Percentiles rank a stretch among this genome's conserved stretches.
These are phyloP conservation scores for Caenorhabditis sp. DNA, from an alignment of 2,888 invertebrate species.

Conservation along the genomic window DNA sequence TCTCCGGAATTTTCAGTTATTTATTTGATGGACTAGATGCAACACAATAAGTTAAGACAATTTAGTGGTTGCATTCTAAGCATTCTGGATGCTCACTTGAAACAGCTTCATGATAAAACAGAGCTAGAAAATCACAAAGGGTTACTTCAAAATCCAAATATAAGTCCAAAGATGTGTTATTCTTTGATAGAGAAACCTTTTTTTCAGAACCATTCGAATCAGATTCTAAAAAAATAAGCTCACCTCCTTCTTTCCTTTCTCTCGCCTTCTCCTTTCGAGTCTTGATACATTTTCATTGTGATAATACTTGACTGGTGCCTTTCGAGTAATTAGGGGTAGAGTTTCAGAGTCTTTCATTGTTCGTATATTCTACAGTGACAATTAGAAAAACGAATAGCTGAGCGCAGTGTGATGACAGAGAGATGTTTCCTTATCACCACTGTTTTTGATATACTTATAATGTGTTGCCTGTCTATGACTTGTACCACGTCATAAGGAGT, in stretches of 20 bases:
- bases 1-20: too few relatives aligned
- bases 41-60: too few relatives aligned
- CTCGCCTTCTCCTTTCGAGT: slow-evolving; percentile 55
- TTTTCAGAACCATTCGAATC: too few relatives aligned
- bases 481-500: slow-evolving; percentile 41
- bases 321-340: slow-evolving; percentile 44
- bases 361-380: not conserved
- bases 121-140: too few relatives aligned
- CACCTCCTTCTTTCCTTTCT: slow-evolving; percentile 54
- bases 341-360: slow-evolving; percentile 50
- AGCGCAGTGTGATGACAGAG: slow-evolving; percentile 15
- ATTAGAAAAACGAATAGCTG: slow-evolving; percentile 32
- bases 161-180: too few relatives aligned
- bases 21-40: too few relatives aligned
- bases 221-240: not conserved
- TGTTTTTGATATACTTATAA: slow-evolving; percentile 53
- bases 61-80: too few relatives aligned
- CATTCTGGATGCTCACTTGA: too few relatives aligned
- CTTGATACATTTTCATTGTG: slow-evolving; percentile 62
- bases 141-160: too few relatives aligned
- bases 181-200: too few relatives aligned
- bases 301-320: slow-evolving; percentile 57
- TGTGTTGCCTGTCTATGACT: slow-evolving; percentile 40
- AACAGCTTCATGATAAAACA: too few relatives aligned
- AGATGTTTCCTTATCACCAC: slow-evolving; percentile 50